A percentile compares a stretch with the other conserved stretches of the same genome.
phyloP scores from a whole-genome alignment of 2,888 invertebrate genomes.

The Agriopis leucophaearia region DNA sequence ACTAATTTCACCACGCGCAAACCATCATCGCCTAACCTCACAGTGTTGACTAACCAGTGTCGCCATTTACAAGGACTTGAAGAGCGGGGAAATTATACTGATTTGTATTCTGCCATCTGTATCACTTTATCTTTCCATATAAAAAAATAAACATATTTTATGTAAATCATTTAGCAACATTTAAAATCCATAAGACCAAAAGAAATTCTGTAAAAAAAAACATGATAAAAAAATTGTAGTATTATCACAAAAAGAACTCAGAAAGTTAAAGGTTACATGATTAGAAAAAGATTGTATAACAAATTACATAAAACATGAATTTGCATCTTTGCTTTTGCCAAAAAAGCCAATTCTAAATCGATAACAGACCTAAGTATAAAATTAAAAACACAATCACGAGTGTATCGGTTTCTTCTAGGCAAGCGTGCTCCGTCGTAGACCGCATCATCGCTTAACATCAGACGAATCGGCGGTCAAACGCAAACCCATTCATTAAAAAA shows the following conservation, averaged over 20 bases:
- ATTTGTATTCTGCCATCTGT: slow-evolving; percentile 11
- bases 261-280: not conserved
- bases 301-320: not conserved
- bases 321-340: not conserved
- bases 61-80: slow-evolving; percentile 24
- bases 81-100: not conserved
- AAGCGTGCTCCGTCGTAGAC: too few species aligned
- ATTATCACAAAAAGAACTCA: not conserved
- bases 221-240: not conserved
- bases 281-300: not conserved
- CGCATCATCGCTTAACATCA: too few species aligned
- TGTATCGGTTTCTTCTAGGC: too few species aligned
- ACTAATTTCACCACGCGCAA: slow-evolving; percentile 33
- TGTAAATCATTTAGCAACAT: too few species aligned
- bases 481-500: too few species aligned
- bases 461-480: too few species aligned
- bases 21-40: slow-evolving; percentile 37
- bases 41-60: slow-evolving; percentile 29
- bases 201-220: too few species aligned
- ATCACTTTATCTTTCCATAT: too few species aligned
- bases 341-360: not conserved
- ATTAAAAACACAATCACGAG: not conserved
- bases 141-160: too few species aligned
- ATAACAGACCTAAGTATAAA: not conserved
- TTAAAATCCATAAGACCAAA: too few species aligned